Evolutionary conservation across 2,797 vertebrate species (phyloP).

Genomic region (Periophthalmus magnuspinnatus): DNA sequence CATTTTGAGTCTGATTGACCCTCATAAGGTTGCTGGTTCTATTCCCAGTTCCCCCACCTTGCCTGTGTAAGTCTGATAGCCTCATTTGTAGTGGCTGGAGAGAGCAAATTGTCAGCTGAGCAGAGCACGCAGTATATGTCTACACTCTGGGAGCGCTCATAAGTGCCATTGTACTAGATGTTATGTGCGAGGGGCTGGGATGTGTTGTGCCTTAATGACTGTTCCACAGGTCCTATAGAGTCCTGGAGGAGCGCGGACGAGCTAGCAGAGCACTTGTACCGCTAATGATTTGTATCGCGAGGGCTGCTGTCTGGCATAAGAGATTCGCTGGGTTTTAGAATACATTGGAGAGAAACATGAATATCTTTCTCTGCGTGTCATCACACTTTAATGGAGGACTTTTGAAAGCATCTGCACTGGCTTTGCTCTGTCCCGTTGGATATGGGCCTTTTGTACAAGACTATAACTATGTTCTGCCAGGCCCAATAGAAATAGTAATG

Average conservation of each 20-base stretch:
- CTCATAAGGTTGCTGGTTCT: too few species aligned
- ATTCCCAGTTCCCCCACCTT: too few species aligned
- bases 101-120: background rate
- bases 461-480: conserved; percentile 41
- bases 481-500: background rate
- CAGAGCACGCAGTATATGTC: background rate
- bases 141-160: conserved; percentile 17
- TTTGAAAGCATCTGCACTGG: conserved; percentile 38
- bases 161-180: conserved; percentile 14
- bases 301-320: conserved; percentile 17
- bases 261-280: conserved; percentile 14
- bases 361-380: conserved; percentile 25
- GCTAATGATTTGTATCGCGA: conserved; percentile 14
- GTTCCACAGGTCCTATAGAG: background rate
- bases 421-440: conserved; percentile 27
- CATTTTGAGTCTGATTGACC: too few species aligned
- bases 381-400: conserved; percentile 20
- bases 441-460: background rate
- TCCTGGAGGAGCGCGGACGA: background rate
- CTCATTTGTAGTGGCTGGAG: too few species aligned
- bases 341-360: conserved; percentile 35
- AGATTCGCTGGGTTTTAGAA: conserved; percentile 15
- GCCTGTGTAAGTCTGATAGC: too few species aligned
- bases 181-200: background rate
- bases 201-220: conserved; percentile 8